Evolutionary conservation across 1,140 invertebrate species (phyloP).

Genomic region (Magallana angulata): DNA sequence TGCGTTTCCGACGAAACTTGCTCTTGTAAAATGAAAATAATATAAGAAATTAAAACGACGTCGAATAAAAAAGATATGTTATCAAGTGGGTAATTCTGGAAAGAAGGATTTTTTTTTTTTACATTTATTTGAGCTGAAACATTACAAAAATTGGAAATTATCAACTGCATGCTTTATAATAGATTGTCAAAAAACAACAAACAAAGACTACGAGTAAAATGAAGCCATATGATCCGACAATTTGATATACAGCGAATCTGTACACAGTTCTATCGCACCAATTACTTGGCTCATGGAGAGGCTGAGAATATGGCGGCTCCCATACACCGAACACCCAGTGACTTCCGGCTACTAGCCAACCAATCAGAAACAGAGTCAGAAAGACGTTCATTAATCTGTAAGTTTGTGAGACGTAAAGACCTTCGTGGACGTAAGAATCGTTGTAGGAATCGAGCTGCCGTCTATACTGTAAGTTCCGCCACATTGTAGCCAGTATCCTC

Average conservation of each 20-base stretch:
- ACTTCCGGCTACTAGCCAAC: slow-evolving; percentile 82
- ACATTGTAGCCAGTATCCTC: slow-evolving; percentile 81
- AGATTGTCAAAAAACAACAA: slow-evolving; percentile 53
- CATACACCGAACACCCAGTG: slow-evolving; percentile 67
- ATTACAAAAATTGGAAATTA: neutral
- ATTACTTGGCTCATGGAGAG: slow-evolving; percentile 81
- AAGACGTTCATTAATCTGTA: slow-evolving; percentile 77
- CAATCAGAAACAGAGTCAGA: slow-evolving; percentile 81
- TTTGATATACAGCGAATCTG: slow-evolving; percentile 81
- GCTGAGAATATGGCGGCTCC: slow-evolving; percentile 78
- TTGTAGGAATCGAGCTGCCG: slow-evolving; percentile 51
- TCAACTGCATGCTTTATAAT: slow-evolving; percentile 26
- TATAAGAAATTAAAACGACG: too few relatives aligned
- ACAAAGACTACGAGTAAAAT: slow-evolving; percentile 49
- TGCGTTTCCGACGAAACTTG: too few relatives aligned
- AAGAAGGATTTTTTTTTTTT: too few relatives aligned
- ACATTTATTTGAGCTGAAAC: neutral
- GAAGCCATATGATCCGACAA: slow-evolving; percentile 79
- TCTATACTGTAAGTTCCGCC: slow-evolving; percentile 83
- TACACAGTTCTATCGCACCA: slow-evolving; percentile 76
- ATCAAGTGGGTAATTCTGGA: too few relatives aligned
- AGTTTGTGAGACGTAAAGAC: slow-evolving; percentile 53
- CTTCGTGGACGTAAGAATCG: slow-evolving; percentile 52
- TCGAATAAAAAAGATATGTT: too few relatives aligned
- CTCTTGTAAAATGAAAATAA: too few relatives aligned